Evolutionary conservation across 1,140 invertebrate species (phyloP).

Genomic region (Rhysida immarginata): DNA sequence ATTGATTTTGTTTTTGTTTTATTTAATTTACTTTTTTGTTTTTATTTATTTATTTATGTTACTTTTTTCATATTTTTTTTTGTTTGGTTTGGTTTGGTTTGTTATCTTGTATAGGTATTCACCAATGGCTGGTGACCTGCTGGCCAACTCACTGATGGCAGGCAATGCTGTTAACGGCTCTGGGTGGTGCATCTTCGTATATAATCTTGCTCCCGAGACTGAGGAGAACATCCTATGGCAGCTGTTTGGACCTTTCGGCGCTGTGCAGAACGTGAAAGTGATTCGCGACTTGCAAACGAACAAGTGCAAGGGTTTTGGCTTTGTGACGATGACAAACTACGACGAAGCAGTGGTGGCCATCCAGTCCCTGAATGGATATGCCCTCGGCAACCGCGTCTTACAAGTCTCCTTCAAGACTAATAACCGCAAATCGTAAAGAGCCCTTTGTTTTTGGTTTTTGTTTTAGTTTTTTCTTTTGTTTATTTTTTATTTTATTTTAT

Average conservation of each 20-base stretch:
- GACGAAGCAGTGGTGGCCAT: slow-evolving; percentile 96
- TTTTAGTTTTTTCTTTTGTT: no score
- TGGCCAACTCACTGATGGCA: slow-evolving; percentile 71
- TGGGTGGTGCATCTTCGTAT: slow-evolving; percentile 97
- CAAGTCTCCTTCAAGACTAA: slow-evolving; percentile 95
- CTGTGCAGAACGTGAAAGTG: slow-evolving; percentile 95
- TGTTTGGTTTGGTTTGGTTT: slow-evolving; percentile 16
- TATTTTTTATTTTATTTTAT: neutral
- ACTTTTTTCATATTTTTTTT: slow-evolving; percentile 18
- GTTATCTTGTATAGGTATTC: slow-evolving; percentile 53
- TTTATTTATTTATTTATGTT: slow-evolving; percentile 3
- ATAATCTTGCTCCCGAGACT: slow-evolving; percentile 94
- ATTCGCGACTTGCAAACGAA: slow-evolving; percentile 94
- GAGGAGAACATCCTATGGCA: slow-evolving; percentile 98
- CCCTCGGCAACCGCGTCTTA: slow-evolving; percentile 87
- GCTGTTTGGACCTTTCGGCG: slow-evolving; percentile 95
- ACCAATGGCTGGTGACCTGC: slow-evolving; percentile 77
- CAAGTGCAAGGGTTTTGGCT: slow-evolving; percentile 99
- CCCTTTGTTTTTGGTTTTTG: no score
- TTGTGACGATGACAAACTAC: slow-evolving; percentile 99
- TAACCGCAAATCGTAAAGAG: slow-evolving; percentile 30
- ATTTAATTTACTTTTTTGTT: slow-evolving; percentile 7
- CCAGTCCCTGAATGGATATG: slow-evolving; percentile 93
- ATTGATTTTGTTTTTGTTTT: no score
- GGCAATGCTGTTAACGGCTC: slow-evolving; percentile 49